A percentile compares a stretch with the other conserved stretches of the same genome.
These are phyloP conservation scores for Prunella fulvescens DNA, from an alignment of 2,113 vertebrate species.

Conservation along the genomic window DNA sequence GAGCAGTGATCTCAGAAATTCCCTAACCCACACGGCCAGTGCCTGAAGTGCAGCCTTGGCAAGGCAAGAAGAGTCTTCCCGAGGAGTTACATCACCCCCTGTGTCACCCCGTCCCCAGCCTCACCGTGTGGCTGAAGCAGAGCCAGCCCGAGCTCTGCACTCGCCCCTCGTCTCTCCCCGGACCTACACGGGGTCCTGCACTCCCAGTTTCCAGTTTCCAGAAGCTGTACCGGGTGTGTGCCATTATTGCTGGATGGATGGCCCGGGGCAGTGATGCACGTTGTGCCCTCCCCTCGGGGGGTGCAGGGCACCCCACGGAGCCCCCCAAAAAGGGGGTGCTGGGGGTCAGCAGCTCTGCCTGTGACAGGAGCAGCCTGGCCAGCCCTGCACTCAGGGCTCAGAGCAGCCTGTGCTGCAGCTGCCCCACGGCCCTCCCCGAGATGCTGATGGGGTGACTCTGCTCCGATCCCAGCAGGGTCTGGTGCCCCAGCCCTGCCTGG, in stretches of 20 bases:
- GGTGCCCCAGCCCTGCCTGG: background rate
- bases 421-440: accelerated
- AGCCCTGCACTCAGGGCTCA: background rate
- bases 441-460: accelerated
- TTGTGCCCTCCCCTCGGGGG: background rate
- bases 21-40: background rate
- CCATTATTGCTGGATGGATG: background rate
- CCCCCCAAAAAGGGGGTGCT: background rate
- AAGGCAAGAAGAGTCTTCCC: background rate
- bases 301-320: background rate
- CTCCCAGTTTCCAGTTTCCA: background rate
- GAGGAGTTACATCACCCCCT: background rate
- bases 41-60: background rate
- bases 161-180: accelerated
- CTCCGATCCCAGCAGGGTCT: background rate
- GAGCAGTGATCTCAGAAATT: background rate
- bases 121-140: background rate
- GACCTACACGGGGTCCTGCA: accelerated
- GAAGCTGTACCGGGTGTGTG: too few species aligned
- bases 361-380: background rate
- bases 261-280: accelerated
- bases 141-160: background rate
- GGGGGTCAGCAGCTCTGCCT: background rate
- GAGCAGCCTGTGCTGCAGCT: accelerated
- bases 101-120: background rate